These are phyloP conservation scores for Cydia amplana DNA, from an alignment of 1,140 invertebrate genomes.

Conservation along the genomic window DNA sequence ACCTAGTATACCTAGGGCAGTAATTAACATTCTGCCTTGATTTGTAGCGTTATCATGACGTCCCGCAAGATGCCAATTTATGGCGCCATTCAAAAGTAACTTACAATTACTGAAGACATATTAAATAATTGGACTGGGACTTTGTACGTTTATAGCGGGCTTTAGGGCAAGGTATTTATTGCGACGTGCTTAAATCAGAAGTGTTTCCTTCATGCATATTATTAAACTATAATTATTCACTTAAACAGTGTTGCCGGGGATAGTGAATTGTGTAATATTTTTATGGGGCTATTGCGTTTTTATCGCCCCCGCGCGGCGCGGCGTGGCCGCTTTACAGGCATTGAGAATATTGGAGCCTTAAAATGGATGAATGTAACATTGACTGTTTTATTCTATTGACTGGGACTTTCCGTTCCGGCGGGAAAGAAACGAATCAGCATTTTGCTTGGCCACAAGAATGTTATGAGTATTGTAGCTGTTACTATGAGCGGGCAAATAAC, in stretches of 20 bases:
- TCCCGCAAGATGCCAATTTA: conserved; percentile 50
- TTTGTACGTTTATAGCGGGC: conserved; percentile 29
- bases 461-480: not conserved
- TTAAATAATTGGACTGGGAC: conserved; percentile 30
- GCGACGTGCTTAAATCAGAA: conserved; percentile 19
- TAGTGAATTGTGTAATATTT: conserved; percentile 15
- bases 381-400: not conserved
- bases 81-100: conserved; percentile 44
- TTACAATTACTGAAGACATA: conserved; percentile 32
- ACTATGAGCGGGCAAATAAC: not conserved
- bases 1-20: conserved; percentile 32
- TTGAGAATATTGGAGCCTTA: not conserved
- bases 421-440: not conserved
- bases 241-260: conserved; percentile 26
- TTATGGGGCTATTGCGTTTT: conserved; percentile 12
- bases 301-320: not conserved
- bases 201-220: conserved; percentile 32
- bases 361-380: conserved; percentile 7
- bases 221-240: conserved; percentile 31
- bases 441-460: not conserved
- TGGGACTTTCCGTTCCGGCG: not conserved
- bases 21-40: conserved; percentile 57
- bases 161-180: conserved; percentile 26
- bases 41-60: conserved; percentile 55
- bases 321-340: not conserved